Evolutionary conservation across 2,113 vertebrate species (phyloP).

Genomic region (Tamias sibiricus): DNA sequence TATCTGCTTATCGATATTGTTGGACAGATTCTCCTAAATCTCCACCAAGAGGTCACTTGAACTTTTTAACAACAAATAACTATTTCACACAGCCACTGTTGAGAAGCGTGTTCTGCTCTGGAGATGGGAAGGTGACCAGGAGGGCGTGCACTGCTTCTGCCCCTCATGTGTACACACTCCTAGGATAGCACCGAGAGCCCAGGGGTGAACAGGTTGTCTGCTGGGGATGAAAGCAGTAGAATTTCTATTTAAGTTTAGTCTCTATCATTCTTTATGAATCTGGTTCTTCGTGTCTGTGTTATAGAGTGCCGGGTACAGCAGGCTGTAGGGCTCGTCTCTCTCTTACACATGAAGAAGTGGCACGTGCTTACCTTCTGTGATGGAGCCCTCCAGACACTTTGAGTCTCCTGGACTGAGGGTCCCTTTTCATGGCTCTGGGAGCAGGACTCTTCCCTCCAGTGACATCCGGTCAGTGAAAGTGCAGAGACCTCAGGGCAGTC

Average conservation of each 20-base stretch:
- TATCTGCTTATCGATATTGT: background rate
- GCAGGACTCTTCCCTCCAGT: background rate
- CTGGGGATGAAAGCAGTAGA: background rate
- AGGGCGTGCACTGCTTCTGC: fast-evolving
- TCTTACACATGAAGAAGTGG: background rate
- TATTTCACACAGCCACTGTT: background rate
- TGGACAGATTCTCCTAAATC: background rate
- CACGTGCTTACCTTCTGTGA: background rate
- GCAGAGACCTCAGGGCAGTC: background rate
- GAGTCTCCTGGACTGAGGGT: background rate
- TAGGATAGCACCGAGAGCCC: background rate
- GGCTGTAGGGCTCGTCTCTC: background rate
- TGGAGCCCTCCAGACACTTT: background rate
- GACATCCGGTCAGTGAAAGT: background rate
- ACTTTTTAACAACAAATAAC: background rate
- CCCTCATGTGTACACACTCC: background rate
- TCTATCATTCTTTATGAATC: background rate
- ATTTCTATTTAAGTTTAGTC: background rate
- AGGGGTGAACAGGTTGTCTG: background rate
- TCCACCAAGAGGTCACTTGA: background rate
- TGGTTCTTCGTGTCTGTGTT: background rate
- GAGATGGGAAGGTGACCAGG: background rate
- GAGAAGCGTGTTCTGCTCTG: background rate
- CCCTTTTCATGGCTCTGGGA: background rate
- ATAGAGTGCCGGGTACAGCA: fast-evolving